Evolutionary conservation across 2,113 vertebrate genomes (phyloP).

Genomic region (Ptyas mucosa): DNA sequence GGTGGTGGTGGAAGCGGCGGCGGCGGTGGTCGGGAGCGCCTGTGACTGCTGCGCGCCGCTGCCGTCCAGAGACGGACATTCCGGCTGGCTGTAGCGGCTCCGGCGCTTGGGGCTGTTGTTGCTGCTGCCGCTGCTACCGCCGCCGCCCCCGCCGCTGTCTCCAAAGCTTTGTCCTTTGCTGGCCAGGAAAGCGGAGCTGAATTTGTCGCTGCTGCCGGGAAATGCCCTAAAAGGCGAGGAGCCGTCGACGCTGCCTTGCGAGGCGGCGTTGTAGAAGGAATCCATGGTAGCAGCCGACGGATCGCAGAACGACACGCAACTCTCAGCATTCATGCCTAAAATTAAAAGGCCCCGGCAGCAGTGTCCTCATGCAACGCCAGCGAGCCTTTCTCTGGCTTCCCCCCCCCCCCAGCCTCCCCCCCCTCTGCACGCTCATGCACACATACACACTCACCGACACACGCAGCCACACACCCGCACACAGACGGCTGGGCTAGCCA

Average conservation of each 20-base stretch:
- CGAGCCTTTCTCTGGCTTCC: conserved; percentile 52
- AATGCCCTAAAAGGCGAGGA: conserved; percentile 93
- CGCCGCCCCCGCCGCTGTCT: conserved; percentile 76
- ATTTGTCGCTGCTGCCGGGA: conserved; percentile 84
- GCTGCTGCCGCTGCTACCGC: conserved; percentile 65
- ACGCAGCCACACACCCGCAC: conserved; percentile 51
- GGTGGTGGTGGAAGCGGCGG: conserved; percentile 61
- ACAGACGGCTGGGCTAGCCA: conserved; percentile 75
- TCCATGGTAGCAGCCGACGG: conserved; percentile 89
- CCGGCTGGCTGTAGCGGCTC: conserved; percentile 80
- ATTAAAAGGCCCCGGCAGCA: conserved; percentile 64
- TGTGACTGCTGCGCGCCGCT: conserved; percentile 50
- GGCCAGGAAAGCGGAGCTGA: conserved; percentile 88
- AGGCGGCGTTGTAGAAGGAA: conserved; percentile 91
- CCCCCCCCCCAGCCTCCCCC: conserved; percentile 3
- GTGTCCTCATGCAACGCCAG: conserved; percentile 66
- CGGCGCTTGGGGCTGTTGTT: conserved; percentile 70
- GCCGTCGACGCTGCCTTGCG: conserved; percentile 82
- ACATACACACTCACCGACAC: conserved; percentile 67
- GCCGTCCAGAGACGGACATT: conserved; percentile 83
- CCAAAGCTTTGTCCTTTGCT: conserved; percentile 93
- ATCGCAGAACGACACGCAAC: conserved; percentile 92
- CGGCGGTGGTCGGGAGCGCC: conserved; percentile 51
- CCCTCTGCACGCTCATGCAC: conserved; percentile 34
- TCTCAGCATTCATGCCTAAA: conserved; percentile 95